Conservation (phyloP, 64 coral and sea anemone genomes). For the Platygyra sinensis region DNA sequence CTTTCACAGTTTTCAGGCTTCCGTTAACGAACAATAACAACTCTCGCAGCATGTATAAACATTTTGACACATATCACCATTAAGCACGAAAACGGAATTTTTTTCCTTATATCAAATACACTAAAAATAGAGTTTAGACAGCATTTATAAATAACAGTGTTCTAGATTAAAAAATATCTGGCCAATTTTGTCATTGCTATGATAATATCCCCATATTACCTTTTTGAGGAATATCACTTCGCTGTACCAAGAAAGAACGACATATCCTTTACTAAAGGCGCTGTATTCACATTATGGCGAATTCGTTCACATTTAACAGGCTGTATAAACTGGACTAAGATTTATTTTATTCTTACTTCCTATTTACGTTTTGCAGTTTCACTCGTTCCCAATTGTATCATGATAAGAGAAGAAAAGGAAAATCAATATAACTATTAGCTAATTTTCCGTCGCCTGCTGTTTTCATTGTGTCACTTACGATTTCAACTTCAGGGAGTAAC, state of each 20-base stretch:
- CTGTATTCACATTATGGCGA: background rate
- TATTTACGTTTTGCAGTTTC: background rate
- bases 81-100: background rate
- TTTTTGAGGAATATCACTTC: background rate
- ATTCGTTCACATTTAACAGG: background rate
- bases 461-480: background rate
- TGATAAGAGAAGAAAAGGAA: background rate
- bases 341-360: background rate
- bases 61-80: no score
- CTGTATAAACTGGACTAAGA: background rate
- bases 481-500: background rate
- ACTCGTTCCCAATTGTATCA: background rate
- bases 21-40: background rate
- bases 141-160: background rate
- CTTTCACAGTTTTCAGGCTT: background rate
- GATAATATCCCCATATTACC: background rate
- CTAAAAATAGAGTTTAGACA: no score
- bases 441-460: slow-evolving; percentile 8
- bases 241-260: background rate
- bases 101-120: background rate
- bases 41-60: background rate
- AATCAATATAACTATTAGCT: slow-evolving; percentile 29
- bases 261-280: background rate
- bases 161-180: background rate
- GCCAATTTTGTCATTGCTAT: background rate